phyloP scores from a whole-genome alignment of 2,797 vertebrate species.

The Molossus alvarezi region DNA sequence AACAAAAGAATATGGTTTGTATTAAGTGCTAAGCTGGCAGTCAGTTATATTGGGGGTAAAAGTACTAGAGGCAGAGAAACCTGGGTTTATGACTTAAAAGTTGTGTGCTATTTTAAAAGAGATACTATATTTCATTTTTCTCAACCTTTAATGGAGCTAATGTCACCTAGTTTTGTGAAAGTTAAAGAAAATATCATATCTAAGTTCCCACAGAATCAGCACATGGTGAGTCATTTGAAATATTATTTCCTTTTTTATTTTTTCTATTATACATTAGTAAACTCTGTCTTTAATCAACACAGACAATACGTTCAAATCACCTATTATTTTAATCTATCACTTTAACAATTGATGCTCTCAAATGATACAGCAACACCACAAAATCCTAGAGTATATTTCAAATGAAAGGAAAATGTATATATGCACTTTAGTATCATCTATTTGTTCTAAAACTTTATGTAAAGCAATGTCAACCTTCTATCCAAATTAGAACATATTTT shows the following conservation, averaged over 20 bases:
- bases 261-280: neutral
- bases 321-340: neutral
- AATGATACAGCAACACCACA: neutral
- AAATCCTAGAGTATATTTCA: neutral
- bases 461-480: neutral
- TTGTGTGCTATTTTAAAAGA: neutral
- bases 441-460: neutral
- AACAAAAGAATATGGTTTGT: neutral
- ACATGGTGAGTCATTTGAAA: neutral
- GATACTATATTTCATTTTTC: neutral
- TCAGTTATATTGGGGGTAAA: neutral
- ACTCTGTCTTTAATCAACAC: neutral
- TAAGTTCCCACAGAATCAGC: neutral
- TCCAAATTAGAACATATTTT: neutral
- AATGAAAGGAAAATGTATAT: neutral
- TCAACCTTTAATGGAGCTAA: neutral
- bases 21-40: neutral
- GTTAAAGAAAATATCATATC: neutral
- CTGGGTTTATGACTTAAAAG: neutral
- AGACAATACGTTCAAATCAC: neutral
- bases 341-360: constrained; percentile 6
- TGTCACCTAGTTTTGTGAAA: neutral
- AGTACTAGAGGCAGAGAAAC: neutral
- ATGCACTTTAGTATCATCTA: neutral
- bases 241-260: neutral